A percentile compares a stretch with the other conserved stretches of the same genome.
Conservation (phyloP, 2,113 vertebrate species). For the Felis catus region F.catus_Fca126_mat1.0 CM031420.1:3108501-3109000, state of each 20-base stretch:
- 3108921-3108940: too few relatives aligned
- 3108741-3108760: neutral
- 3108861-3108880: too few relatives aligned
- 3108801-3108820: neutral
- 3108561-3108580: too few relatives aligned
- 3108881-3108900: too few relatives aligned
- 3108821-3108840: too few relatives aligned
- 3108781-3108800: neutral
- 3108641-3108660: neutral
- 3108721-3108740: neutral
- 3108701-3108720: rapidly evolving
- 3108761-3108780: neutral
- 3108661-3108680: neutral
- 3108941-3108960: too few relatives aligned
- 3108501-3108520: neutral
- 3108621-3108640: neutral
- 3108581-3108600: neutral
- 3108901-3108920: too few relatives aligned
- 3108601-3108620: neutral
- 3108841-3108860: too few relatives aligned
- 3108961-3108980: neutral
- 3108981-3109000: neutral
- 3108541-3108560: too few relatives aligned
- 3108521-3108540: neutral
- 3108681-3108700: neutral